These are phyloP conservation scores for Chrysemys picta DNA, from an alignment of 2,113 vertebrate genomes.

Conservation along the genomic window DNA sequence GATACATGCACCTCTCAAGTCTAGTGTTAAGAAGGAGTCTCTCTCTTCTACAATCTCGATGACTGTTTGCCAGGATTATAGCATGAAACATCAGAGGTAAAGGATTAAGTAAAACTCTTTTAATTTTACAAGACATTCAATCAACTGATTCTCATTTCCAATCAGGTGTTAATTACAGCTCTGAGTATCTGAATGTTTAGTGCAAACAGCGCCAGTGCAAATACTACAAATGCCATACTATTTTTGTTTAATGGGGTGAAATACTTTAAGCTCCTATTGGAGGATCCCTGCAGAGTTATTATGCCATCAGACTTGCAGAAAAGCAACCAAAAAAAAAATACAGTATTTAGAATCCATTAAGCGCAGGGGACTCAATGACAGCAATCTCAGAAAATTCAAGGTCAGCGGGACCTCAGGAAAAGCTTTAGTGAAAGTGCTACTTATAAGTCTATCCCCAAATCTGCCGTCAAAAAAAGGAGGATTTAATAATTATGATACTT, in stretches of 20 bases:
- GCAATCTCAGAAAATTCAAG: neutral
- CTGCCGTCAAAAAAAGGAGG: neutral
- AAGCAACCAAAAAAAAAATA: neutral
- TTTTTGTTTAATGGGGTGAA: slow-evolving; percentile 31
- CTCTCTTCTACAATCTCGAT: fast-evolving
- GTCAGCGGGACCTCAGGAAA: neutral
- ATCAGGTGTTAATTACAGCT: slow-evolving; percentile 49
- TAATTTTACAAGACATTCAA: neutral
- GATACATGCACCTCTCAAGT: neutral
- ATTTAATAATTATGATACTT: neutral
- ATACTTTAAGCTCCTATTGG: neutral
- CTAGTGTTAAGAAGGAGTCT: fast-evolving
- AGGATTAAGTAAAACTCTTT: slow-evolving; percentile 8
- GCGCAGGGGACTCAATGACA: neutral
- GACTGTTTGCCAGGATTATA: neutral
- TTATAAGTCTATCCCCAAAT: neutral
- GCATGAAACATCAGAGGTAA: neutral
- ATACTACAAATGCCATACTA: slow-evolving; percentile 33
- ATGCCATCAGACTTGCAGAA: neutral
- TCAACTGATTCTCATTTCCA: neutral
- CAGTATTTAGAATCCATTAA: neutral
- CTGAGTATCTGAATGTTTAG: neutral
- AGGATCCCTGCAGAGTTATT: slow-evolving; percentile 42
- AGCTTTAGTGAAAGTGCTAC: neutral
- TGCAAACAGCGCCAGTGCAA: neutral